These are phyloP conservation scores for Drosophila bunnanda DNA, from an alignment of 2,888 invertebrate species.

Conservation along the genomic window DNA sequence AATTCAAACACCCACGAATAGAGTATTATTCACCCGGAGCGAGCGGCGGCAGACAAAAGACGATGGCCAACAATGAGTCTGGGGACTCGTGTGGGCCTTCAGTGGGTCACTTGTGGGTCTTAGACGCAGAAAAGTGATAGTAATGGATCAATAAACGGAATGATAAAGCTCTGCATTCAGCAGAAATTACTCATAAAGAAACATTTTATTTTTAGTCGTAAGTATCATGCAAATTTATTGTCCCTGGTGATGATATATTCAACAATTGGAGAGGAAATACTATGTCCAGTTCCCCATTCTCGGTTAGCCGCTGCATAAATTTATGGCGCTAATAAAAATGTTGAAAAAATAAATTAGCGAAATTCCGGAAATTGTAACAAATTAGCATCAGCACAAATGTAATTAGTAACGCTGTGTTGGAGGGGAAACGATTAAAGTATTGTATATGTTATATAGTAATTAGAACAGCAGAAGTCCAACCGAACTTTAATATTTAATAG, in stretches of 20 bases:
- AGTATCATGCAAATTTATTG: slow-evolving; percentile 63
- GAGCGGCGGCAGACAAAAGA: slow-evolving; percentile 28
- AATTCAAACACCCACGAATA: slow-evolving; percentile 73
- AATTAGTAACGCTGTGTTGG: slow-evolving; percentile 76
- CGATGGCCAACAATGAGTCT: slow-evolving; percentile 31
- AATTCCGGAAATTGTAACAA: slow-evolving; percentile 82
- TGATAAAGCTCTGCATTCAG: background rate
- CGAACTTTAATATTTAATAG: background rate
- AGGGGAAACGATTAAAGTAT: slow-evolving; percentile 23
- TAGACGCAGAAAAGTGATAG: slow-evolving; percentile 36
- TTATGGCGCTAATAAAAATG: slow-evolving; percentile 74
- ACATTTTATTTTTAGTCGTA: slow-evolving; percentile 1
- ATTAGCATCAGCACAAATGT: slow-evolving; percentile 80
- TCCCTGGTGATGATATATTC: slow-evolving; percentile 24
- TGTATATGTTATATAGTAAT: slow-evolving; percentile 22
- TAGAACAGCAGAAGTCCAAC: slow-evolving; percentile 1
- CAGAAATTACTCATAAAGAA: background rate
- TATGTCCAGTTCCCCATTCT: slow-evolving; percentile 51
- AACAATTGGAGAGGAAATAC: slow-evolving; percentile 67
- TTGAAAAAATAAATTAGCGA: slow-evolving; percentile 72
- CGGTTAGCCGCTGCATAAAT: slow-evolving; percentile 49
- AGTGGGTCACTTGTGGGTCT: slow-evolving; percentile 42
- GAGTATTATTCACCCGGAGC: slow-evolving; percentile 38
- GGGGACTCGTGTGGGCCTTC: slow-evolving; percentile 36
- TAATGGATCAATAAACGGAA: slow-evolving; percentile 30